Base-by-base conservation (phyloP, 2,113 vertebrate genomes). In the Delphinus delphis region DNA sequence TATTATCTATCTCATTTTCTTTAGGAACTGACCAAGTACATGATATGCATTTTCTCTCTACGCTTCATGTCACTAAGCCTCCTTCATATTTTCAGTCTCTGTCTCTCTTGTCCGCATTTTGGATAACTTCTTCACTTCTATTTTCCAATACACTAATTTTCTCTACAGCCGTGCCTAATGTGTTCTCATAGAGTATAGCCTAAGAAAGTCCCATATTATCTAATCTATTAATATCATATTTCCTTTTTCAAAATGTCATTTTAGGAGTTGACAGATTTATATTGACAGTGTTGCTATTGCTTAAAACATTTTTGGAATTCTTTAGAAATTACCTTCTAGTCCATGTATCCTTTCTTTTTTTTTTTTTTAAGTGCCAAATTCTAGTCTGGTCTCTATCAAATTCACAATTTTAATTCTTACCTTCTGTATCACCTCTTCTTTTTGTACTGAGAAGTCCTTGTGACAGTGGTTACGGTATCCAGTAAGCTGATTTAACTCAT, bases 251-350 rank as follows among this genome's bases (percentile, higher is more conserved):
- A 83, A 84, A 88, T 92, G 60, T 70, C 53, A 91, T 58, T 15
- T 85, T 84, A 89, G 38, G 67, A 96, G 4, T 23, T 70, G 76
- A 94, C 47, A 96, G 15, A 94, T 4, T 91, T 91, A 58, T 87
- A 90, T n/a, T 70, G 38, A 91, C 44, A 86, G 84, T 53, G 15
- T 31, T 70, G 10, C 26, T 90, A 79, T 12, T 41, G n/a, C 31
- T 90, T 76, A 87, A 74, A 60, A 93, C 33, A 71, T 90, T 88
- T 88, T 90, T 90, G 6, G 41, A 93, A 79, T 73, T 90, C 80
- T 89, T 94, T 85, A 84, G n/a, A 79, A 93, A 90, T 83, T 83
- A 93, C 25, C 33, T 93, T 90, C 41, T 92, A 88, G 18, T 82
- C 20, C 53, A 60, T n/a, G 28, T 71, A 74, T 70, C 20, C 36